Percentiles rank a stretch among this genome's conserved stretches.
phyloP scores from a whole-genome alignment of 1,140 invertebrate genomes.

The Bombus consobrinus region DNA sequence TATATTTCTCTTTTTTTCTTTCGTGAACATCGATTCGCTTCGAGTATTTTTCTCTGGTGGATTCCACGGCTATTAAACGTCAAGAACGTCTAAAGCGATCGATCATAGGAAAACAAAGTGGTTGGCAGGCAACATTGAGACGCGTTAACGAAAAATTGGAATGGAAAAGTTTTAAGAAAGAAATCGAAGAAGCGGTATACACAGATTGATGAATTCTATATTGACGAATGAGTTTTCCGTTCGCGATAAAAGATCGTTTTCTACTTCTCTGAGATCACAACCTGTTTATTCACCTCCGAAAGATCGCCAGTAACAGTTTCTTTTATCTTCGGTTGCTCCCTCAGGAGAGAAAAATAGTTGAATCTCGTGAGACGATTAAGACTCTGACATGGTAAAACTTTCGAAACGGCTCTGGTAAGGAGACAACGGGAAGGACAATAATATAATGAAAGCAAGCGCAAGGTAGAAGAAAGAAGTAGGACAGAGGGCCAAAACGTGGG shows the following conservation, averaged over 20 bases:
- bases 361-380: neutral
- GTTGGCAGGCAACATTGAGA: no score
- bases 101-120: neutral
- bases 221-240: conserved; percentile 46
- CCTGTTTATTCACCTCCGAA: conserved; percentile 32
- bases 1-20: neutral
- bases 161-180: conserved; percentile 33
- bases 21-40: neutral
- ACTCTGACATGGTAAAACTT: conserved; percentile 38
- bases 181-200: neutral
- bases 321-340: conserved; percentile 20
- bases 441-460: conserved; percentile 29
- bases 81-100: neutral
- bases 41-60: neutral
- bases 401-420: conserved; percentile 11
- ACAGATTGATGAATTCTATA: conserved; percentile 8
- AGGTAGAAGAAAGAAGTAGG: neutral
- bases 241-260: conserved; percentile 40
- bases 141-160: conserved; percentile 3
- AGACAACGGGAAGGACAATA: neutral
- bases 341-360: conserved; percentile 31
- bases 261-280: neutral
- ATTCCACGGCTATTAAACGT: neutral
- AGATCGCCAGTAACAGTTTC: conserved; percentile 42
- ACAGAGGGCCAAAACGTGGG: neutral